Percentiles rank a stretch among this genome's conserved stretches.
These are phyloP conservation scores for Macaria liturata DNA, from an alignment of 2,888 invertebrate species.

Conservation along the genomic window DNA sequence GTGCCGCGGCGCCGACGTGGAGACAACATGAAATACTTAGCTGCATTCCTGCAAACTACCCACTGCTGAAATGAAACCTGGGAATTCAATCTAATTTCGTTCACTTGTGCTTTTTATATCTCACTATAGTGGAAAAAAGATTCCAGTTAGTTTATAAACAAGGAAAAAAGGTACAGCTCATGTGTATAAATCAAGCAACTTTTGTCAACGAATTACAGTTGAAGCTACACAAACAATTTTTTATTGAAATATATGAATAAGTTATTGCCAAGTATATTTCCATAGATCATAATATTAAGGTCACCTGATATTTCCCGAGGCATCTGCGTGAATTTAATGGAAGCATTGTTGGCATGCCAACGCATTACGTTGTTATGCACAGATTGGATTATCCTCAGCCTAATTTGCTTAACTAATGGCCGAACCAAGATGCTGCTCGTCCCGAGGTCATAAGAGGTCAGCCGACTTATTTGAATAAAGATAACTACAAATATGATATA, in stretches of 20 bases:
- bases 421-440: slow-evolving; percentile 11
- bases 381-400: slow-evolving; percentile 15
- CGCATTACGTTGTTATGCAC: slow-evolving; percentile 17
- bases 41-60: slow-evolving; percentile 1
- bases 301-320: too few relatives aligned
- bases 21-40: slow-evolving; percentile 19
- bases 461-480: slow-evolving; percentile 13
- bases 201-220: too few relatives aligned
- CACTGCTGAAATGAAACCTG: background rate
- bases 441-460: slow-evolving; percentile 5
- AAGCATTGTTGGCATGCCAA: slow-evolving; percentile 7
- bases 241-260: too few relatives aligned
- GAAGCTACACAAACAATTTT: too few relatives aligned
- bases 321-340: slow-evolving; percentile 1
- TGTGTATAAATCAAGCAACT: too few relatives aligned
- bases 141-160: too few relatives aligned
- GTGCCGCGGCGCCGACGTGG: slow-evolving; percentile 18
- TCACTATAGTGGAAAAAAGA: background rate
- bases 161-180: too few relatives aligned
- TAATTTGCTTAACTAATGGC: slow-evolving; percentile 22
- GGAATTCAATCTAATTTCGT: background rate
- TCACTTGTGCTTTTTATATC: background rate
- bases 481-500: slow-evolving; percentile 2
- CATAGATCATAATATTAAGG: too few relatives aligned
- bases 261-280: background rate